phyloP scores from a whole-genome alignment of 2,888 invertebrate genomes.

The Drosophila suboccidentalis region DNA sequence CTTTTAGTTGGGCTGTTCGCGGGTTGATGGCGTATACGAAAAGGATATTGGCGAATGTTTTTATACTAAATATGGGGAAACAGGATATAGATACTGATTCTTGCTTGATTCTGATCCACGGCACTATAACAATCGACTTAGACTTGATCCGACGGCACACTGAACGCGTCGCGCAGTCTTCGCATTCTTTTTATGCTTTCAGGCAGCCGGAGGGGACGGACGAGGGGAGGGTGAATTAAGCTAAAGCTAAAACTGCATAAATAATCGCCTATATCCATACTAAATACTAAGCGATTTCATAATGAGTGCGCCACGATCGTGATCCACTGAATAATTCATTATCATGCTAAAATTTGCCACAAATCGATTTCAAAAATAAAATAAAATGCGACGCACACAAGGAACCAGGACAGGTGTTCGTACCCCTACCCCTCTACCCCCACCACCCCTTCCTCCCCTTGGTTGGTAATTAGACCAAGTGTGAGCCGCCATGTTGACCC shows the following conservation, averaged over 20 bases:
- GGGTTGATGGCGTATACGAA: not conserved
- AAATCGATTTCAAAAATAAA: constrained; percentile 34
- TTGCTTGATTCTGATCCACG: constrained; percentile 32
- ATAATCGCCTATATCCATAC: constrained; percentile 64
- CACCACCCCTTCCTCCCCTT: not conserved
- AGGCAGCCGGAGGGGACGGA: constrained; percentile 11
- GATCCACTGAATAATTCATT: constrained; percentile 67
- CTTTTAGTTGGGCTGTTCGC: constrained; percentile 1
- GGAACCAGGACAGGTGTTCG: constrained; percentile 49
- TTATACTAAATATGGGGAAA: not conserved
- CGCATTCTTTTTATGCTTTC: constrained; percentile 65
- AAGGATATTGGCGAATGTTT: constrained; percentile 21
- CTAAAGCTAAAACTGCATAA: constrained; percentile 51
- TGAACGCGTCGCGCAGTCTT: constrained; percentile 62
- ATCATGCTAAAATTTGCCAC: constrained; percentile 53
- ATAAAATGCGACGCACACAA: constrained; percentile 54
- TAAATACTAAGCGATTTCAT: constrained; percentile 49
- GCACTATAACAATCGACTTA: constrained; percentile 40
- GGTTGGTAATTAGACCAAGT: constrained; percentile 61
- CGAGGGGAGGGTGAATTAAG: constrained; percentile 7
- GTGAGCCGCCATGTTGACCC: constrained; percentile 53
- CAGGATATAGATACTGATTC: constrained; percentile 4
- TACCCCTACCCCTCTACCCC: not conserved
- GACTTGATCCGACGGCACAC: constrained; percentile 67
- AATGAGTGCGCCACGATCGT: constrained; percentile 42